Base-by-base conservation (phyloP, 1,140 invertebrate species). In the Coenobita brevimanus region DNA sequence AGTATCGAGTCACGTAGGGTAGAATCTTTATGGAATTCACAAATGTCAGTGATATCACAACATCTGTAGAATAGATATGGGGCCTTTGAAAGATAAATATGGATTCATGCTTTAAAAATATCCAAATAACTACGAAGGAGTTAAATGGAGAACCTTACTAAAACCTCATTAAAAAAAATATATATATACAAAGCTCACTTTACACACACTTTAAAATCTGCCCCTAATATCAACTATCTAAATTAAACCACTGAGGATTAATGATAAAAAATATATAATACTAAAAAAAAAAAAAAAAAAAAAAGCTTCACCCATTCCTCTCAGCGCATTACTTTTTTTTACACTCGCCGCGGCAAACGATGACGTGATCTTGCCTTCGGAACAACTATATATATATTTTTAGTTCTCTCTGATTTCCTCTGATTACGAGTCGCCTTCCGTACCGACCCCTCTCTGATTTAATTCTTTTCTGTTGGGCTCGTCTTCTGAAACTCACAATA, bases 61-160 rank as follows among this genome's bases (percentile, higher is more conserved):
- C 50, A 79, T 87, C 54, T 80, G 84, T 87, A 87, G 84, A 87
- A 10, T 87, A 87, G 84, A 80, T 57, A 80, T 71, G 76, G 84
- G 84, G 84, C 76, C 84, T 71, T 71, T 87, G 76, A 80, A 85
- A 87, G 46, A 78, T 87, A 87, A 87, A 87, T 87, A 87, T 87
- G 24, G 33, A 30, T 17, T 33, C 38, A 71, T 71, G 38, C n/a
- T 50, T 33, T 67, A 36, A 78, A 69, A 87, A 87, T 80, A 57
- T 33, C 71, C 69, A n/a, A 38, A 33, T 87, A 87, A 87, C 76
- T 87, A 87, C n/a, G 76, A 81, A 57, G n/a, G 24, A 46, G 62
- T 54, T 82, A 82, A 71, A 82, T 50, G 38, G n/a, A 71, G 69
- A 80, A 71, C 30, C 30, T 46, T 67, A 46, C 30, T 80, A 80